Evolutionary conservation across 2,888 invertebrate species (phyloP), one percentile per base, ranked within the genome.

Genomic region (Neoaliturus tenellus): DNA sequence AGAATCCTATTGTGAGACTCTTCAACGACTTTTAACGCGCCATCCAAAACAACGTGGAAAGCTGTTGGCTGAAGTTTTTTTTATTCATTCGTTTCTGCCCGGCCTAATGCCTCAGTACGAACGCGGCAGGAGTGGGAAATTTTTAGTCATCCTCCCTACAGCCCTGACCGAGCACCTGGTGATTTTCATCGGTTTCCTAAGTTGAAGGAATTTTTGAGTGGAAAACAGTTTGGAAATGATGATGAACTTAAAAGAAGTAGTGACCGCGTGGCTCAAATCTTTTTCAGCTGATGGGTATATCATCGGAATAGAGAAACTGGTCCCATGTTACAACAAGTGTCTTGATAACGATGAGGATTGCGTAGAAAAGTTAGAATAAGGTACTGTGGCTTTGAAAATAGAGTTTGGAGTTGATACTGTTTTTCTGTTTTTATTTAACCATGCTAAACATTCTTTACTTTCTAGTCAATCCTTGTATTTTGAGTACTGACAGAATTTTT

Each of bases 181-280:
- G 83, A 83, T 80, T 86, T 78, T 86, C 86, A 85, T 51, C 84
- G 85, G 28, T 84, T 86, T 58, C 82, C 84, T 35, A 51, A 82
- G 28, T 23, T 85, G 62, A 85, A 85, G 62, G 20, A 39, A 33
- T 44, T 73, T 62, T 75, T 84, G 48, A 75, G 39, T 55, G 58
- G 71, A 51, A 51, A 71, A 69, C 80, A 55, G 28, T 80, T 69
- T 44, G 20, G 8, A 33, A 80, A 71, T 35, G 28, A 80, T 28
- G 71, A 80, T 28, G 69, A 81, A 39, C 69, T 81, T n/a, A n/a
- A 17, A 80, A 80, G 80, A 44, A 81, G 48, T 3, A 48, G 48
- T 48, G 48, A 48, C 10, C 5, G 17, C 17, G 17, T 17, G 48
- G n/a, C 48, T 48, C 48, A 48, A 48, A 48, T 48, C 48, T 80